Percentiles rank a stretch among this genome's conserved stretches.
phyloP scores from a whole-genome alignment of 1,140 invertebrate species.

The Heliconius himera region DNA sequence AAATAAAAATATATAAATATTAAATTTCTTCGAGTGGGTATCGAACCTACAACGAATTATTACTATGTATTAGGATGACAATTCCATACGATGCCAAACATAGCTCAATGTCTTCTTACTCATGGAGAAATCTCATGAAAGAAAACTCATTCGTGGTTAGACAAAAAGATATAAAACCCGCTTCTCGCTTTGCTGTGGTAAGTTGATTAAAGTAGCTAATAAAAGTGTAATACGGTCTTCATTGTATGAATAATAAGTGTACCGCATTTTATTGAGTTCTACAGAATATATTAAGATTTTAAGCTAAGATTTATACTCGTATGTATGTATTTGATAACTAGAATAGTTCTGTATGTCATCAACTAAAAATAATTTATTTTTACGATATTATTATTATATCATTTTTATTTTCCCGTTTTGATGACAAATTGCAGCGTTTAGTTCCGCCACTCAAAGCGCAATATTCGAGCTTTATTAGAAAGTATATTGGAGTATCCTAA shows the following conservation, averaged over 20 bases:
- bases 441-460: too few relatives aligned
- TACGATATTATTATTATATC: too few relatives aligned
- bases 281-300: not conserved
- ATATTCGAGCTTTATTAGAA: too few relatives aligned
- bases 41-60: too few relatives aligned
- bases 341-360: not conserved
- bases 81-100: not conserved
- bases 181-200: not conserved
- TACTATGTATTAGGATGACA: not conserved
- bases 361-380: not conserved
- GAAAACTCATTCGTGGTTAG: not conserved
- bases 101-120: not conserved
- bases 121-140: not conserved
- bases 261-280: not conserved
- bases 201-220: constrained; percentile 1
- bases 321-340: not conserved
- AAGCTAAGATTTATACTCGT: not conserved
- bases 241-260: not conserved
- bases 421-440: too few relatives aligned
- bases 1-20: too few relatives aligned
- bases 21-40: too few relatives aligned
- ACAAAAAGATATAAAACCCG: not conserved
- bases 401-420: too few relatives aligned
- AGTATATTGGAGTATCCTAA: too few relatives aligned
- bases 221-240: not conserved